Conservation (phyloP, 2,888 invertebrate species). For the Cantharis rufa region DNA sequence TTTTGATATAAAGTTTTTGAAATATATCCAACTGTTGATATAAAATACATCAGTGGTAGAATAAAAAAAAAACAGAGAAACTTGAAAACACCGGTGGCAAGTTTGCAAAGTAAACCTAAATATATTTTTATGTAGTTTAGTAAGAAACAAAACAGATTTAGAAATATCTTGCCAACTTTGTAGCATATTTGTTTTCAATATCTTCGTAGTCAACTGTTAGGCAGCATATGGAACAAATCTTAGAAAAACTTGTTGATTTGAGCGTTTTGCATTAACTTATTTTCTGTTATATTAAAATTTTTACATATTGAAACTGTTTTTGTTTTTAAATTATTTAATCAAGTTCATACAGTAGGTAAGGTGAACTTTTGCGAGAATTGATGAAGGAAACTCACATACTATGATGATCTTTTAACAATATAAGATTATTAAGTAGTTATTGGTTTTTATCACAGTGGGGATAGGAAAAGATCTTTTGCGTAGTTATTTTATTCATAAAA, state of each 20-base stretch:
- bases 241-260: background rate
- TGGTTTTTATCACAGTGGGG: background rate
- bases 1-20: background rate
- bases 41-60: background rate
- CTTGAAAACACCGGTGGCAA: slow-evolving; percentile 2
- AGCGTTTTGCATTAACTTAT: background rate
- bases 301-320: background rate
- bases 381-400: background rate
- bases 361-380: no score
- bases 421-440: background rate
- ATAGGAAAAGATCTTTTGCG: background rate
- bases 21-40: background rate
- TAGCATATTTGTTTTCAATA: slow-evolving; percentile 12
- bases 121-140: slow-evolving; percentile 11
- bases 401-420: no score
- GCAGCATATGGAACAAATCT: background rate
- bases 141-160: slow-evolving; percentile 15
- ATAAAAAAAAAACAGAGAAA: background rate
- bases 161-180: slow-evolving; percentile 9
- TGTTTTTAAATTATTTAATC: background rate
- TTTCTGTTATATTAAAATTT: background rate
- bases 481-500: background rate
- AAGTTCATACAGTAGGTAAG: background rate
- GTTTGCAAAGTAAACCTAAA: slow-evolving; percentile 9
- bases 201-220: background rate